A percentile compares a stretch with the other conserved stretches of the same genome.
phyloP scores from a whole-genome alignment of 37 sponge, comb jelly and placozoan genomes.

The Lycopodina hypogea region DNA sequence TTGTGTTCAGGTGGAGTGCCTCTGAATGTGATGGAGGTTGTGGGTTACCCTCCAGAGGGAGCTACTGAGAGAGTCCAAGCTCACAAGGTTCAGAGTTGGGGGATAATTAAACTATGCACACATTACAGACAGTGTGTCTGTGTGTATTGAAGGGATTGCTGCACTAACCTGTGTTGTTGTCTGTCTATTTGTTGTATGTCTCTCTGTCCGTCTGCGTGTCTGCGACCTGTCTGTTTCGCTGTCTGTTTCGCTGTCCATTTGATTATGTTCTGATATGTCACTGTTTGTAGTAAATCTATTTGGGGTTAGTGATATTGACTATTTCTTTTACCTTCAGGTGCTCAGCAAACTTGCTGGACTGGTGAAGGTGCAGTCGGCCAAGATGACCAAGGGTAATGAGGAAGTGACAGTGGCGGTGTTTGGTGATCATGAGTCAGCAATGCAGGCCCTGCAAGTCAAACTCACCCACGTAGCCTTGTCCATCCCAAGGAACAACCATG shows the following conservation, averaged over 20 bases:
- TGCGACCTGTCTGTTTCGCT: too few relatives aligned
- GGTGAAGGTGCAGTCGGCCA: constrained; percentile 13
- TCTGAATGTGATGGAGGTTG: constrained; percentile 61
- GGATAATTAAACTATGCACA: not conserved
- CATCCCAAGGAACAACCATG: constrained; percentile 55
- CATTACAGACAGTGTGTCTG: constrained; percentile 3
- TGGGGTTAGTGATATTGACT: not conserved
- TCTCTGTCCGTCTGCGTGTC: too few relatives aligned
- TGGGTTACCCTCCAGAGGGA: constrained; percentile 48
- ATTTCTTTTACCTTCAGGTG: not conserved
- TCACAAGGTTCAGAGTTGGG: constrained; percentile 10
- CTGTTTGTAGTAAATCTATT: not conserved
- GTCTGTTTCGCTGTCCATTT: too few relatives aligned
- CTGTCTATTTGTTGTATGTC: too few relatives aligned
- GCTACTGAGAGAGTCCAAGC: constrained; percentile 32
- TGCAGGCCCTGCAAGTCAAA: constrained; percentile 42
- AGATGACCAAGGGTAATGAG: constrained; percentile 33
- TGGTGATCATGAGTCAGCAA: constrained; percentile 32
- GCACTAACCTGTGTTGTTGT: too few relatives aligned
- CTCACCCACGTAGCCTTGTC: constrained; percentile 32
- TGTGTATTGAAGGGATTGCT: too few relatives aligned
- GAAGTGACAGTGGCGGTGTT: constrained; percentile 47
- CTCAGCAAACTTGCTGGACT: not conserved
- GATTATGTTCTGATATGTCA: too few relatives aligned
- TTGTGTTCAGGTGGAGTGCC: constrained; percentile 56